Evolutionary conservation across 2,797 vertebrate species (phyloP).

Genomic region (Xenopus petersii): DNA sequence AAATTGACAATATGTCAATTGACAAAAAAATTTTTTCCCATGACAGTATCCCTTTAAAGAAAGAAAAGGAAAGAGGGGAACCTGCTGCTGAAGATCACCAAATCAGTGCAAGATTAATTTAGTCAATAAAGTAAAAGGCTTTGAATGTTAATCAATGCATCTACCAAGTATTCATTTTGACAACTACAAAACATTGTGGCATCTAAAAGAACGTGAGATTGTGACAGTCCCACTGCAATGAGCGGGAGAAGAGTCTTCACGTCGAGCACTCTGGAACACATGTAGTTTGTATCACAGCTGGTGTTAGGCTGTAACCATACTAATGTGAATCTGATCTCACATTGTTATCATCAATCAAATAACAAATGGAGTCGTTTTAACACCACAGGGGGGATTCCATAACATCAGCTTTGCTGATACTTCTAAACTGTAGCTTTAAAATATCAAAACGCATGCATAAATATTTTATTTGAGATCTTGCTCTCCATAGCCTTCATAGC

Average conservation of each 20-base stretch:
- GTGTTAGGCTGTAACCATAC: constrained; percentile 9
- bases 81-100: background rate
- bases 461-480: background rate
- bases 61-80: constrained; percentile 1
- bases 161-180: constrained; percentile 6
- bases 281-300: constrained; percentile 30
- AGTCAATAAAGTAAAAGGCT: constrained; percentile 19
- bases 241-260: background rate
- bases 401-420: constrained; percentile 22
- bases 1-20: no score
- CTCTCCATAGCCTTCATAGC: no score
- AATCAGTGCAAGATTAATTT: constrained; percentile 12
- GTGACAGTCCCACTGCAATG: background rate
- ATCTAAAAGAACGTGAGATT: constrained; percentile 10
- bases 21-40: no score
- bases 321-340: constrained; percentile 32
- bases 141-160: constrained; percentile 25
- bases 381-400: constrained; percentile 32
- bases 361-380: constrained; percentile 21
- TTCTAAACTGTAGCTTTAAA: background rate
- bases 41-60: background rate
- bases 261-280: constrained; percentile 17
- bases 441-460: constrained; percentile 1
- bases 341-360: constrained; percentile 45
- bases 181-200: background rate